These are phyloP conservation scores for Synergus japonicus DNA, from an alignment of 2,888 invertebrate genomes.

Conservation along the genomic window DNA sequence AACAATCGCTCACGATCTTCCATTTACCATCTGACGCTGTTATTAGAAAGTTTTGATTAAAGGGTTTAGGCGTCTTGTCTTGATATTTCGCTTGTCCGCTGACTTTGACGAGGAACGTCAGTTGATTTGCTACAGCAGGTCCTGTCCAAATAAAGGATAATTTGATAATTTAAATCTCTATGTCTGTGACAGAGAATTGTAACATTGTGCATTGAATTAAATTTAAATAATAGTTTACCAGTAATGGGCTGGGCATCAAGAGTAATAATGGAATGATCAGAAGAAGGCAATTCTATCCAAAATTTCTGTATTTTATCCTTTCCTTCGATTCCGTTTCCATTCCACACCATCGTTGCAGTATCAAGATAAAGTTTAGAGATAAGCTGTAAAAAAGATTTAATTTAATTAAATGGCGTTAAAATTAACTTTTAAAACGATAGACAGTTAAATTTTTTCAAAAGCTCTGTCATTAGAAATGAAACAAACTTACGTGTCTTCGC, in stretches of 20 bases:
- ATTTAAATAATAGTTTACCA: slow-evolving; percentile 74
- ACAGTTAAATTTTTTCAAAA: background rate
- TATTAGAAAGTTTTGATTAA: slow-evolving; percentile 92
- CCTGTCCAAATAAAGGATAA: slow-evolving; percentile 77
- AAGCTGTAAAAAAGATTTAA: slow-evolving; percentile 77
- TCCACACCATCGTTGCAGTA: slow-evolving; percentile 92
- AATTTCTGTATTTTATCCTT: slow-evolving; percentile 92
- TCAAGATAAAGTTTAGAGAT: slow-evolving; percentile 91
- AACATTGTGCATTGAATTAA: background rate
- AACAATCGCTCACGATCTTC: slow-evolving; percentile 95
- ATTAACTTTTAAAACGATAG: background rate
- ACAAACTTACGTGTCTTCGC: slow-evolving; percentile 85
- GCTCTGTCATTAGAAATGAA: background rate
- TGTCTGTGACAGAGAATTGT: background rate
- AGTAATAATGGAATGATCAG: slow-evolving; percentile 87
- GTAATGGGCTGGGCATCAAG: slow-evolving; percentile 92
- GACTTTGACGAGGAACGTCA: slow-evolving; percentile 90
- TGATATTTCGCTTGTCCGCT: slow-evolving; percentile 88
- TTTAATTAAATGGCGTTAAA: background rate
- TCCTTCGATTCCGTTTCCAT: slow-evolving; percentile 91
- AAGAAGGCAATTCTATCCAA: slow-evolving; percentile 88
- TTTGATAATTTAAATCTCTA: background rate
- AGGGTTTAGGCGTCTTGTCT: slow-evolving; percentile 82
- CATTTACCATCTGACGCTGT: slow-evolving; percentile 93
- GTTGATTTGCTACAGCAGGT: slow-evolving; percentile 86